Base-by-base conservation (phyloP, 2,113 vertebrate genomes). In the Pseudolaguvia tuberculata region DNA sequence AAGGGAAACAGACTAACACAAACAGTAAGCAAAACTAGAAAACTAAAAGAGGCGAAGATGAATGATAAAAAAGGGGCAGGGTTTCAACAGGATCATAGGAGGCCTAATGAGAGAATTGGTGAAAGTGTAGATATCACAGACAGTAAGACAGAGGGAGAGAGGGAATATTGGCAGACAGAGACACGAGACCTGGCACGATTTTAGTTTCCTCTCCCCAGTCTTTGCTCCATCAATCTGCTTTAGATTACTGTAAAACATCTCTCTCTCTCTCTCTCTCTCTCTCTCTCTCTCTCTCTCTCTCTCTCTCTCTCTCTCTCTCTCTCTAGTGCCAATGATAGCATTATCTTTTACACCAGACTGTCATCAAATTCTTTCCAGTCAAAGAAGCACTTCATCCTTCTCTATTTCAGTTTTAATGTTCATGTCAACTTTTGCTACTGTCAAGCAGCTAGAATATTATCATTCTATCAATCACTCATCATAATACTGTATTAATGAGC, bases 181-280 rank as follows among this genome's bases (percentile, higher is more conserved):
- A 80, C 57, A n/a, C n/a, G n/a, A 79, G 72, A 68, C 62, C 75
- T 69, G 65, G 74, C 66, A 79, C 78, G 73, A 77, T 56, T 79
- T 80, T 76, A 82, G 62, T 76, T 75, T 82, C 75, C 76, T 57
- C 20, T 72, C 66, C 61, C 81, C 75, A 84, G 84, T 84, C 85
- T 84, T 79, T 78, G 77, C 80, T 79, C 80, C 78, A 83, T 85
- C 79, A 82, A 79, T 84, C 83, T 81, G 79, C 56, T 83, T 78
- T 76, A 83, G 79, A 85, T 85, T 82, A 82, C 77, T 83, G 68
- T 83, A 81, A 85, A 83, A 82, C 78, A 63, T 51, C 70, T 76
- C n/a, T 59, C 74, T 73, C 71, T 42, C 47, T 73, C 62, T 71
- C 59, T 69, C 39, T 47, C 59, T 76, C 27, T 69, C 58, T 70